Evolutionary conservation across 2,888 invertebrate genomes (phyloP).

Genomic region (Drosophila quinaria): DNA sequence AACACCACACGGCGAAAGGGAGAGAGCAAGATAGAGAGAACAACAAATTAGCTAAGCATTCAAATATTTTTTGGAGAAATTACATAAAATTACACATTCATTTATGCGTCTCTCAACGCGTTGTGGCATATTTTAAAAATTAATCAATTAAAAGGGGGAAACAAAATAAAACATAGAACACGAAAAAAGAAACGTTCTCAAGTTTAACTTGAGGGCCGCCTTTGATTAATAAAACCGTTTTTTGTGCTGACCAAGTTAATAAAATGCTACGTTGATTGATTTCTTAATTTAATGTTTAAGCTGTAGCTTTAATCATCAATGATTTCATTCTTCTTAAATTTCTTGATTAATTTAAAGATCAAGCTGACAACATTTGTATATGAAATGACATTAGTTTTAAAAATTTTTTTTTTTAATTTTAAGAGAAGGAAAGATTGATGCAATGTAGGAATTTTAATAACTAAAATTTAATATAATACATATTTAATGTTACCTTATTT

Average conservation of each 20-base stretch:
- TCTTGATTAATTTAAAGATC: constrained; percentile 11
- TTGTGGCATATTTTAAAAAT: constrained; percentile 47
- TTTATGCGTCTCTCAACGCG: constrained; percentile 38
- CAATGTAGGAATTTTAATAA: too few species aligned
- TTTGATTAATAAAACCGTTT: constrained; percentile 22
- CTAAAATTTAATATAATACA: too few species aligned
- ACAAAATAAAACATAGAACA: background rate
- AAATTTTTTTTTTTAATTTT: too few species aligned
- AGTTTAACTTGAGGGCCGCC: constrained; percentile 8
- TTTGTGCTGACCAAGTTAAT: constrained; percentile 12
- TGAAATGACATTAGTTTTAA: background rate
- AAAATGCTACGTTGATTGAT: constrained; percentile 39
- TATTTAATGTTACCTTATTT: too few species aligned
- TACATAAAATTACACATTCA: constrained; percentile 43
- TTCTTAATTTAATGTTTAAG: constrained; percentile 28
- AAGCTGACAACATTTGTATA: background rate
- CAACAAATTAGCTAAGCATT: constrained; percentile 22
- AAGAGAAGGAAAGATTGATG: too few species aligned
- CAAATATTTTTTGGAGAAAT: constrained; percentile 48
- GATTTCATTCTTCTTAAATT: background rate
- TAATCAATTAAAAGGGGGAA: constrained; percentile 30
- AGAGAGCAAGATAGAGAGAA: constrained; percentile 1
- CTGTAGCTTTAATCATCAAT: background rate
- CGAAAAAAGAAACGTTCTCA: constrained; percentile 24
- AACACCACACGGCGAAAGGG: background rate